These are phyloP conservation scores for Chiridota heheva DNA, from an alignment of 35 echinoderm and acorn worm species.

Conservation along the genomic window DNA sequence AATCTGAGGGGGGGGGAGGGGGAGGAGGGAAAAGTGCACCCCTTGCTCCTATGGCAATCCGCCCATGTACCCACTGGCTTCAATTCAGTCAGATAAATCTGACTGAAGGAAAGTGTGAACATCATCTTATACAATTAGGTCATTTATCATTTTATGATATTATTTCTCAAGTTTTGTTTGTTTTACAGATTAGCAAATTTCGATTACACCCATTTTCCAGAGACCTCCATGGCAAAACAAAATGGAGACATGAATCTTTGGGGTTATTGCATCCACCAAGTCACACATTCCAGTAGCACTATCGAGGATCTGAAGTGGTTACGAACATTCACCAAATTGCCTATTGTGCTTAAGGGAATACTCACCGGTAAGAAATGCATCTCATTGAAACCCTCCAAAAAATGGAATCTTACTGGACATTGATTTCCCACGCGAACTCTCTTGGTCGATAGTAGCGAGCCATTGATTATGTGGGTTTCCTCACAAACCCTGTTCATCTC, in stretches of 20 bases:
- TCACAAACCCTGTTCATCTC: not conserved
- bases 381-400: not conserved
- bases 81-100: too few species aligned
- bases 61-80: too few species aligned
- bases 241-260: conserved; percentile 38
- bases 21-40: too few species aligned
- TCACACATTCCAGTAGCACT: conserved; percentile 3
- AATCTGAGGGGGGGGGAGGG: too few species aligned
- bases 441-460: not conserved
- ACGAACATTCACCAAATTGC: conserved; percentile 12
- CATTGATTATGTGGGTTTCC: not conserved
- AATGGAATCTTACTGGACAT: too few species aligned
- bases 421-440: too few species aligned
- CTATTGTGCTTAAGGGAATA: conserved; percentile 42
- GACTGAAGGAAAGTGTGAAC: not conserved
- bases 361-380: conserved; percentile 6
- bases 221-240: conserved; percentile 8
- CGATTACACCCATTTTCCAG: conserved; percentile 17
- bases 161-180: not conserved
- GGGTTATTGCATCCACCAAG: conserved; percentile 32
- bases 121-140: not conserved
- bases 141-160: not conserved
- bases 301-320: conserved; percentile 37
- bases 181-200: conserved; percentile 27
- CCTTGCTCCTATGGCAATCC: too few species aligned